phyloP scores from a whole-genome alignment of 2,113 vertebrate species.

The Beaufortia kweichowensis region DNA sequence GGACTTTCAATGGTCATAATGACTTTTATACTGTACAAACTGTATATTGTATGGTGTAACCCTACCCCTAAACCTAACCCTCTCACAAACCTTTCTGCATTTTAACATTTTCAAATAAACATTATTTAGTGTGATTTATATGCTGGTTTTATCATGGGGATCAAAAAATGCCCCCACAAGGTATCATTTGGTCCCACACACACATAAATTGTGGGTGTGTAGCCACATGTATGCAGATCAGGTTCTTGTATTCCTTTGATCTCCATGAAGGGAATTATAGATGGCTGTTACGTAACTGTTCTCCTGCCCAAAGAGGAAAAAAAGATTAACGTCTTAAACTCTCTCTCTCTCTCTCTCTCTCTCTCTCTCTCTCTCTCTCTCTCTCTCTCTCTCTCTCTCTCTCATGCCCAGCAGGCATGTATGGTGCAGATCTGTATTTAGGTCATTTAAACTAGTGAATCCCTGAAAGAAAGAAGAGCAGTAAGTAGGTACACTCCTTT shows the following conservation, averaged over 20 bases:
- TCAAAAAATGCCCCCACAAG: too few relatives aligned
- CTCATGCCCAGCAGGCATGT: conserved; percentile 24
- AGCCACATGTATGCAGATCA: conserved; percentile 68
- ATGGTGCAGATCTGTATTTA: conserved; percentile 46
- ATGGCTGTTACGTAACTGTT: conserved; percentile 70
- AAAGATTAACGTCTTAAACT: conserved; percentile 66
- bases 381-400: conserved; percentile 50
- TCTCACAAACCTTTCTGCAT: too few relatives aligned
- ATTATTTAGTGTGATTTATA: too few relatives aligned
- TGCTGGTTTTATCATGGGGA: too few relatives aligned
- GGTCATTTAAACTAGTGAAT: conserved; percentile 50
- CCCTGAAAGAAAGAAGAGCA: conserved; percentile 23
- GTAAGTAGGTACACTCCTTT: background rate
- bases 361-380: conserved; percentile 51
- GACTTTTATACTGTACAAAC: too few relatives aligned
- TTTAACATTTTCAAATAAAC: too few relatives aligned
- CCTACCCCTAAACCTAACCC: too few relatives aligned
- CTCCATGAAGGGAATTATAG: conserved; percentile 68
- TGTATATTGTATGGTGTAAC: too few relatives aligned
- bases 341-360: conserved; percentile 54
- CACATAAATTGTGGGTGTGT: conserved; percentile 65
- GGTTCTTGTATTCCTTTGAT: conserved; percentile 69
- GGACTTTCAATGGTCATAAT: too few relatives aligned
- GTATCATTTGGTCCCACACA: too few relatives aligned
- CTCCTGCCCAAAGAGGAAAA: conserved; percentile 52